A percentile compares a stretch with the other conserved stretches of the same genome.
Conservation (phyloP, 2,797 vertebrate genomes). For the Rhabdomys pumilio region DNA sequence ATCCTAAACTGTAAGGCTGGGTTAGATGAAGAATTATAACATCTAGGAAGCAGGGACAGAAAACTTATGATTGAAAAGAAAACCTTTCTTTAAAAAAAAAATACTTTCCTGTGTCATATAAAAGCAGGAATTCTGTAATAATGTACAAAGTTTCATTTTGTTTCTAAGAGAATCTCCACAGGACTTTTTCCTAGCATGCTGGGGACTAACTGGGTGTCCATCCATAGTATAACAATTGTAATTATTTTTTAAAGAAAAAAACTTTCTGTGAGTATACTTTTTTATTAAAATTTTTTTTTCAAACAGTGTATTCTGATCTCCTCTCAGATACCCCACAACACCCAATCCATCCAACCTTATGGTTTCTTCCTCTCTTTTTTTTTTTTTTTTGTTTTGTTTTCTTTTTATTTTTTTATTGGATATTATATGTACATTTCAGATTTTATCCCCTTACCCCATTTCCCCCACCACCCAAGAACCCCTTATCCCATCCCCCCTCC, state of each 20-base stretch:
- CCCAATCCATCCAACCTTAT: background rate
- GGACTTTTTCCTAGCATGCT: background rate
- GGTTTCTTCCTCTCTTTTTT: background rate
- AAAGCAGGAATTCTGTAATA: background rate
- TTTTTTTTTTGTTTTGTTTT: too few relatives aligned
- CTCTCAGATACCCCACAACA: background rate
- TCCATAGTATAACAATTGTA: conserved; percentile 14
- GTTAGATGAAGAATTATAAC: background rate
- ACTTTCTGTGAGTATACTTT: background rate
- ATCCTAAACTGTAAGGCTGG: conserved; percentile 18
- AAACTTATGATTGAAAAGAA: conserved; percentile 17
- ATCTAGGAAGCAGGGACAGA: background rate
- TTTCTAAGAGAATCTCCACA: conserved; percentile 49
- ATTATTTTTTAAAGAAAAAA: conserved; percentile 2
- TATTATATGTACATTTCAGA: too few relatives aligned
- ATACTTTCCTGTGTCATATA: background rate
- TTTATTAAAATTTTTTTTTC: background rate
- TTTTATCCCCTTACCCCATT: too few relatives aligned
- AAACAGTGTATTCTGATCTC: background rate
- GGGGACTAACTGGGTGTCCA: background rate
- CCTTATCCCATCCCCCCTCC: too few relatives aligned
- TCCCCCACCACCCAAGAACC: too few relatives aligned
- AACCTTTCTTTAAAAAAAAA: conserved; percentile 13
- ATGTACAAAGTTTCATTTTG: conserved; percentile 45
- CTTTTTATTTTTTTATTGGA: too few relatives aligned